Base-by-base conservation (phyloP, 2,113 vertebrate species). In the Ictalurus punctatus region DNA sequence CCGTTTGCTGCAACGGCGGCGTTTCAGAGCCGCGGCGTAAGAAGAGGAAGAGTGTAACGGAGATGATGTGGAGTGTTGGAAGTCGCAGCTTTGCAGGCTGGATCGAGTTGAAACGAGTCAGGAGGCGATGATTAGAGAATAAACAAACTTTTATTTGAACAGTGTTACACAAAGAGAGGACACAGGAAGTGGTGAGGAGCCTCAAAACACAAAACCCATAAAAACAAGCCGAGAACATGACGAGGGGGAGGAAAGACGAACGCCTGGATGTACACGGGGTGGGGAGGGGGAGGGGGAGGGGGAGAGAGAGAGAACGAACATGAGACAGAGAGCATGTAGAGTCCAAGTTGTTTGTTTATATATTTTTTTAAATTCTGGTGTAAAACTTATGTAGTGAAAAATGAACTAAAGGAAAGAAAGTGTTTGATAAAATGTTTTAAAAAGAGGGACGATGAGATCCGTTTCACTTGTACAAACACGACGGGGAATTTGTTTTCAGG, bases 131-230 rank as follows among this genome's bases (percentile, higher is more conserved):
- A 88, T 90, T 90, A 91, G 93, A 95, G 94, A 97, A 98, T 97
- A 98, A 97, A 98, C 96, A 97, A 97, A 97, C 95, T 97, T 99
- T 99, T 95, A 98, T 99, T 98, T 97, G 92, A 97, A 98, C 96
- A 97, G 96, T 97, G 97, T 98, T 97, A 98, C 96, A 97, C 92
- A 92, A 82, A 88, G 92, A 93, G 94, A 91, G 86, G 48, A 78
- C 44, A 79, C 44, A 92, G 91, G 92, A 44, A 85, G 88, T 86
- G 93, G 94, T 93, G 96, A 95, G 95, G 80, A 82, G 78, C 83
- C 63, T 44, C 84, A 78, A 89, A 6, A 94, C 92, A 93, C 91
- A 76, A 97, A 97, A 96, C 96, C 95, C 94, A 96, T 97, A 96
- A 96, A 96, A 93, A 95, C 95, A 63, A 74, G 25, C 4, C 2